phyloP scores from a whole-genome alignment of 2,888 invertebrate genomes.

The Mythimna albipuncta region DNA sequence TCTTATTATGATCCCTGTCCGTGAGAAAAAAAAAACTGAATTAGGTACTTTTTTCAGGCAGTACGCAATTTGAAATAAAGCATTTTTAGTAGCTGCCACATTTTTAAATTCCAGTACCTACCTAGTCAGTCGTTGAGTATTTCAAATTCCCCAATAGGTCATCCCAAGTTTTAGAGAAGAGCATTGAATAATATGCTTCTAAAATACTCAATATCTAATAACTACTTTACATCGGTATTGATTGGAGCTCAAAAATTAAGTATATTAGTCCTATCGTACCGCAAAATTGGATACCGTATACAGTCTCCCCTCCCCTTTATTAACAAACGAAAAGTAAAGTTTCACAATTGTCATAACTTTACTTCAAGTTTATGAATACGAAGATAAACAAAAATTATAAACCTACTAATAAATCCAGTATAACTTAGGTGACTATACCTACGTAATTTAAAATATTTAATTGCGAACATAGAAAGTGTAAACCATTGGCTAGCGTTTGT shows the following conservation, averaged over 20 bases:
- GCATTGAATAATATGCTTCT: background rate
- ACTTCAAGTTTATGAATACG: background rate
- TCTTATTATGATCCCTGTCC: slow-evolving; percentile 82
- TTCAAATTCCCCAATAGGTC: background rate
- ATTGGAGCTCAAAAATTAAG: background rate
- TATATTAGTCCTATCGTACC: background rate
- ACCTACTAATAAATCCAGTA: background rate
- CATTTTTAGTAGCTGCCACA: background rate
- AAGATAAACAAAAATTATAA: background rate
- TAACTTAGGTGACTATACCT: background rate
- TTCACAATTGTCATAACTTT: background rate
- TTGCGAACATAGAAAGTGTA: background rate
- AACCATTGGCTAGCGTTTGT: background rate
- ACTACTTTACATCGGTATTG: background rate
- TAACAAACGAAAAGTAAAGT: background rate
- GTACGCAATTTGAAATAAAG: slow-evolving; percentile 5
- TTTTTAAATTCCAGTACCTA: background rate
- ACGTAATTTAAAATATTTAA: background rate
- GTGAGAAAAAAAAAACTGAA: slow-evolving; percentile 29
- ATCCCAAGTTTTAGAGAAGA: background rate
- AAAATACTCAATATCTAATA: background rate
- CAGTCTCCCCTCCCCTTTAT: background rate
- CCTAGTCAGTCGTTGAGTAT: background rate
- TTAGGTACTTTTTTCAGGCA: slow-evolving; percentile 18
- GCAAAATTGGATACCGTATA: background rate